These are phyloP conservation scores for Hylaeus volcanicus DNA, from an alignment of 1,140 invertebrate genomes.

Conservation along the genomic window DNA sequence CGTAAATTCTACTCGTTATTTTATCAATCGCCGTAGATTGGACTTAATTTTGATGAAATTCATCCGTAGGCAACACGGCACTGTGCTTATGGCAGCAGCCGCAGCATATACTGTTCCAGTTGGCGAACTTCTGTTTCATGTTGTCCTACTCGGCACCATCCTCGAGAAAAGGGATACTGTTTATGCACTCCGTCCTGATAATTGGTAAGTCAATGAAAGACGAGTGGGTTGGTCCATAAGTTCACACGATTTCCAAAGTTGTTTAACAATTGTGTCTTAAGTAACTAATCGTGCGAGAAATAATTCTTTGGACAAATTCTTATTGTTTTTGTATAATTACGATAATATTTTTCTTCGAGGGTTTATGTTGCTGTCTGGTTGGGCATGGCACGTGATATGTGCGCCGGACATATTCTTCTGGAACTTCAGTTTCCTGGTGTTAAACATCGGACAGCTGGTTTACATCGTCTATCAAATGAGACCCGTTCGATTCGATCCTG, in stretches of 20 bases:
- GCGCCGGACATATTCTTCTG: slow-evolving; percentile 94
- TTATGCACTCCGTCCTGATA: slow-evolving; percentile 90
- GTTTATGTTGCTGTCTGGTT: slow-evolving; percentile 90
- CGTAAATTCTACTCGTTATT: not conserved
- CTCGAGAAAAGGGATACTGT: slow-evolving; percentile 88
- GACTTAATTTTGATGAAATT: too few relatives aligned
- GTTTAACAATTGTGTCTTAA: too few relatives aligned
- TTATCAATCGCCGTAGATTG: not conserved
- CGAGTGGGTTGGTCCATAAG: too few relatives aligned
- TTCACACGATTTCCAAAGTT: too few relatives aligned
- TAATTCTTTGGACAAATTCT: too few relatives aligned
- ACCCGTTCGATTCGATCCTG: slow-evolving; percentile 91
- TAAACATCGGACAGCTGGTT: slow-evolving; percentile 91
- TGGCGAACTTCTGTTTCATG: slow-evolving; percentile 89
- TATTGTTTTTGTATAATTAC: not conserved
- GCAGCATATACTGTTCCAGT: slow-evolving; percentile 82
- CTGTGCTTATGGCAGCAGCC: slow-evolving; percentile 78
- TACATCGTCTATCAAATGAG: slow-evolving; percentile 91
- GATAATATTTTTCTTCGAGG: slow-evolving; percentile 80
- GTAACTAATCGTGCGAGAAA: too few relatives aligned
- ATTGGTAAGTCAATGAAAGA: slow-evolving; percentile 82
- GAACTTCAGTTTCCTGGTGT: slow-evolving; percentile 92
- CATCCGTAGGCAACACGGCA: slow-evolving; percentile 68
- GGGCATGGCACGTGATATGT: slow-evolving; percentile 94
- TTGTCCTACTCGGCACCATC: slow-evolving; percentile 89